Evolutionary conservation across 2,113 vertebrate species (phyloP).

Genomic region (Psettodes erumei): DNA sequence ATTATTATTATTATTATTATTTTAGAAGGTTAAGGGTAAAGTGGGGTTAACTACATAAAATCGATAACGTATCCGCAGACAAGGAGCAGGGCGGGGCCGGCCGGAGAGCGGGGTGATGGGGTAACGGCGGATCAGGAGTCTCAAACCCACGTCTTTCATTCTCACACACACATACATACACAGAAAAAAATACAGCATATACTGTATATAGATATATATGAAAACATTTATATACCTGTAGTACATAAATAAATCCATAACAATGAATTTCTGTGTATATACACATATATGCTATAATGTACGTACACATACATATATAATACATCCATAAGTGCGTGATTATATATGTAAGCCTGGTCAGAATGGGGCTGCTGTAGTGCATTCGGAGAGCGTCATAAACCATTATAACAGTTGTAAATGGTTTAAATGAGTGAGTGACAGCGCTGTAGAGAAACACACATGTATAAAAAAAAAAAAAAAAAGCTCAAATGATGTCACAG

Average conservation of each 20-base stretch:
- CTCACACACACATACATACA: conserved; percentile 57
- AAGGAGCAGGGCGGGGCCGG: conserved; percentile 24
- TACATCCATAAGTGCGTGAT: conserved; percentile 80
- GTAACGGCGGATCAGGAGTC: conserved; percentile 9
- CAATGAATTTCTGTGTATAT: conserved; percentile 79
- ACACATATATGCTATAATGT: conserved; percentile 80
- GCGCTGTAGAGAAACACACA: conserved; percentile 57
- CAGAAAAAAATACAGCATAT: conserved; percentile 79
- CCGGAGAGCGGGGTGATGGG: conserved; percentile 3
- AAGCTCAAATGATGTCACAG: conserved; percentile 36
- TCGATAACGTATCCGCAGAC: not conserved
- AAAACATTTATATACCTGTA: conserved; percentile 82
- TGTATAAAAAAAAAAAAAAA: not conserved
- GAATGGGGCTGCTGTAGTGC: conserved; percentile 79
- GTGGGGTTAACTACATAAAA: conserved; percentile 4
- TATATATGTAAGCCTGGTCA: conserved; percentile 80
- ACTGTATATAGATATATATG: conserved; percentile 76
- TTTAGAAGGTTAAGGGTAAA: not conserved
- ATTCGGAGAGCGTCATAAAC: conserved; percentile 81
- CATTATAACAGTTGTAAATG: conserved; percentile 75
- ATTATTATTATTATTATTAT: not conserved
- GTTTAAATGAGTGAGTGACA: conserved; percentile 64
- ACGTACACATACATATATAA: conserved; percentile 85
- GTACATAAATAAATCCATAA: conserved; percentile 80
- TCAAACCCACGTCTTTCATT: conserved; percentile 28